A percentile compares a stretch with the other conserved stretches of the same genome.
Evolutionary conservation across 2,113 vertebrate genomes (phyloP).

Genomic region (Toxotes chatareus): DNA sequence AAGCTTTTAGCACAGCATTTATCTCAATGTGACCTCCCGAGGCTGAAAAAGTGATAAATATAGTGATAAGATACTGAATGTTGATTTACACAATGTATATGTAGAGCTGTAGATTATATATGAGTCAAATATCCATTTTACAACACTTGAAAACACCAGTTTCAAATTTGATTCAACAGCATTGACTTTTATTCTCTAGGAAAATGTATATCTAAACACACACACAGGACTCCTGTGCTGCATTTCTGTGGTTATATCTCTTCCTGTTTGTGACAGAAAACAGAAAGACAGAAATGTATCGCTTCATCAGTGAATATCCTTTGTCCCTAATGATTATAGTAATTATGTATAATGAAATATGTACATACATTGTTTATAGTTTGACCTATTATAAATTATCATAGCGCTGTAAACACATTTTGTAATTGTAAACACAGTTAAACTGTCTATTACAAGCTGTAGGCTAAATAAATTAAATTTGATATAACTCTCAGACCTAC

Average conservation of each 20-base stretch:
- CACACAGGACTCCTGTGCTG: too few species aligned
- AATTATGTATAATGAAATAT: too few species aligned
- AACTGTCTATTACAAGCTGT: neutral
- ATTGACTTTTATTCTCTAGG: neutral
- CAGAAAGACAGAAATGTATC: too few species aligned
- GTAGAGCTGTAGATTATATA: neutral
- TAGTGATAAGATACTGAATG: neutral
- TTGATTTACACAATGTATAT: slow-evolving; percentile 1
- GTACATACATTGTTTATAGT: too few species aligned
- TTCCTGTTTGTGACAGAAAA: too few species aligned
- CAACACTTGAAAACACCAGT: neutral
- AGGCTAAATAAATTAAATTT: neutral
- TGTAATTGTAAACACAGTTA: too few species aligned
- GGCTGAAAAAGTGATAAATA: slow-evolving; percentile 31
- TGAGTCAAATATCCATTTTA: neutral
- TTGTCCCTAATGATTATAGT: too few species aligned
- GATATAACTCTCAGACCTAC: neutral
- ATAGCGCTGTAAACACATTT: too few species aligned
- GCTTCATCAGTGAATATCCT: too few species aligned
- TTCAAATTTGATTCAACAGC: neutral
- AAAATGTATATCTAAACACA: too few species aligned
- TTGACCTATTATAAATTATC: too few species aligned
- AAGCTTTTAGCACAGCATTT: slow-evolving; percentile 36
- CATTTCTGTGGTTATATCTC: too few species aligned
- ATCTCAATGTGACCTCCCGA: slow-evolving; percentile 60